Base-by-base conservation (phyloP, 2,113 vertebrate genomes). In the Pelodiscus sinensis region DNA sequence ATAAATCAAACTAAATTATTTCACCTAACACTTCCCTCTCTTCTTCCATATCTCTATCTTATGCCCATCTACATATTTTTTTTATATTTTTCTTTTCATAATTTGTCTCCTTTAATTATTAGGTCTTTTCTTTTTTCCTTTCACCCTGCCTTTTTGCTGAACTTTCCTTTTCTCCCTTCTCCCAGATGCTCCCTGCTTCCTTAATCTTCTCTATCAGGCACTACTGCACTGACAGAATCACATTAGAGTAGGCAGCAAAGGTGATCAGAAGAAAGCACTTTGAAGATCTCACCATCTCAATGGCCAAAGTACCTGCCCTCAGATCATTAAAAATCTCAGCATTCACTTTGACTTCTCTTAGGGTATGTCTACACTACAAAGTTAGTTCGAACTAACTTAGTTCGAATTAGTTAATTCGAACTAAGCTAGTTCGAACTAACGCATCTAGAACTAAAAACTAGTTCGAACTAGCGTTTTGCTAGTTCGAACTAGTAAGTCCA, bases 281-380 rank as follows among this genome's bases (percentile, higher is more conserved):
- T 90, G 86, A 85, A 93, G 54, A 88, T 35, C 88, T 80, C 55
- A 80, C 10, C 44, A 75, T 90, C 52, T 87, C 31, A 90, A 52
- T 6, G 80, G 22, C 55, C 52, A 84, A 11, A 89, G 82, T 35
- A 89, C 54, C 60, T 93, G n/a, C 25, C 60, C 75, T 86, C 79
- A 73, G 38, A 84, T 58, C n/a, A 50, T n/a, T 82, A 80, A 29
- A 84, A 85, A 18, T 18, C 56, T 75, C 5, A 3, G 18, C 5
- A 11, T 73, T 73, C 10, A 68, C 14, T 68, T 68, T 31, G 31
- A 68, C n/a, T 60, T 24, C 65, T 89, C 81, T 52, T 82, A 56
- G 29, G 80, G n/a, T n/a, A n/a, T n/a, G n/a, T n/a, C n/a, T n/a
- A n/a, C n/a, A n/a, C n/a, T n/a, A n/a, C n/a, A n/a, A n/a, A n/a